phyloP scores from a whole-genome alignment of 2,888 invertebrate genomes.

The Nephrotoma appendiculata region DNA sequence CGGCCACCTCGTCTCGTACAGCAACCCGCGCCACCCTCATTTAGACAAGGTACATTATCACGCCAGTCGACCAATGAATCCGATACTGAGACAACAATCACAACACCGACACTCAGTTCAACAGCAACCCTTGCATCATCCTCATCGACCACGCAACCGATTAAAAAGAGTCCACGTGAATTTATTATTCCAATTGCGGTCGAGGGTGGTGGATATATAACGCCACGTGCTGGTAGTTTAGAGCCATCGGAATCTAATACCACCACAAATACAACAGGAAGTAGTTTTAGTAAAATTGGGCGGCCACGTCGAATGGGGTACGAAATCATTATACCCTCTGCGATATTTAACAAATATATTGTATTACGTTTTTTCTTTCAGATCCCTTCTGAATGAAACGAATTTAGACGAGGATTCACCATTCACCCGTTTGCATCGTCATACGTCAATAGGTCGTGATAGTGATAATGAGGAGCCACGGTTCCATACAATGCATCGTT shows the following conservation, averaged over 20 bases:
- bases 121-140: slow-evolving; percentile 25
- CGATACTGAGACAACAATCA: slow-evolving; percentile 47
- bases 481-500: slow-evolving; percentile 43
- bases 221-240: slow-evolving; percentile 48
- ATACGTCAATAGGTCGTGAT: slow-evolving; percentile 40
- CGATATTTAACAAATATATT: neutral
- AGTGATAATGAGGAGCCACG: slow-evolving; percentile 40
- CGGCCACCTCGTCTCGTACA: slow-evolving; percentile 27
- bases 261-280: slow-evolving; percentile 36
- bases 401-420: slow-evolving; percentile 53
- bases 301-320: slow-evolving; percentile 54
- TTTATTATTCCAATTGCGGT: slow-evolving; percentile 89
- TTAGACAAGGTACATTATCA: slow-evolving; percentile 31
- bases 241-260: slow-evolving; percentile 54
- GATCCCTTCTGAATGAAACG: slow-evolving; percentile 49
- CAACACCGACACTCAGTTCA: slow-evolving; percentile 30
- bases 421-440: slow-evolving; percentile 41
- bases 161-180: slow-evolving; percentile 77
- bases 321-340: slow-evolving; percentile 12
- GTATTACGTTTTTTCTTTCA: slow-evolving; percentile 23
- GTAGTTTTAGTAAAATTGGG: slow-evolving; percentile 32
- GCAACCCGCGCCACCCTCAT: neutral
- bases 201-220: slow-evolving; percentile 71
- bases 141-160: slow-evolving; percentile 42
- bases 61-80: slow-evolving; percentile 54